These are phyloP conservation scores for Elanus axillaris DNA, from an alignment of 2,113 vertebrate genomes.

Conservation along the genomic window DNA sequence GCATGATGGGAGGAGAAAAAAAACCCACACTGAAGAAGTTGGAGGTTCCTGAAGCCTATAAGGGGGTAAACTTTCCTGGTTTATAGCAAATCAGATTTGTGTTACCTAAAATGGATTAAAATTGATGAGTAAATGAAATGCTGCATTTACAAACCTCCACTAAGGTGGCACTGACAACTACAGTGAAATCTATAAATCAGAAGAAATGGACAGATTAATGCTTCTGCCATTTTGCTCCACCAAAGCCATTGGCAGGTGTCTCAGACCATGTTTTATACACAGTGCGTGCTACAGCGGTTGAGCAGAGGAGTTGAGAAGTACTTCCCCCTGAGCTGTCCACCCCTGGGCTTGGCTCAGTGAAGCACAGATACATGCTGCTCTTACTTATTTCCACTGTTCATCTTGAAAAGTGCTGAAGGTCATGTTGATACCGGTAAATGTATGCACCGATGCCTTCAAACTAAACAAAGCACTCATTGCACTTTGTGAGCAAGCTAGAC, in stretches of 20 bases:
- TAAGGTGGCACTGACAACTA: neutral
- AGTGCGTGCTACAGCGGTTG: neutral
- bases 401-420: neutral
- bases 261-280: neutral
- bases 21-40: neutral
- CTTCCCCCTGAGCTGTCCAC: neutral
- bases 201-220: neutral
- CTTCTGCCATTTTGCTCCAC: neutral
- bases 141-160: neutral
- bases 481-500: neutral
- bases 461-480: neutral
- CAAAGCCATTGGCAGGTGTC: neutral
- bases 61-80: neutral
- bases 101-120: neutral
- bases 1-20: neutral
- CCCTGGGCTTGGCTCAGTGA: accelerated
- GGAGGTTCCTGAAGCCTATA: neutral
- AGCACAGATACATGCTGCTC: neutral
- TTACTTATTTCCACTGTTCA: neutral
- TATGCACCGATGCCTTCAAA: accelerated
- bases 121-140: neutral
- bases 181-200: neutral
- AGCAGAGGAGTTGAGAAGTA: neutral
- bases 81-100: neutral
- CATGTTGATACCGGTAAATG: accelerated